These are phyloP conservation scores for Bothrops jararaca DNA, from an alignment of 2,113 vertebrate species.

Conservation along the genomic window DNA sequence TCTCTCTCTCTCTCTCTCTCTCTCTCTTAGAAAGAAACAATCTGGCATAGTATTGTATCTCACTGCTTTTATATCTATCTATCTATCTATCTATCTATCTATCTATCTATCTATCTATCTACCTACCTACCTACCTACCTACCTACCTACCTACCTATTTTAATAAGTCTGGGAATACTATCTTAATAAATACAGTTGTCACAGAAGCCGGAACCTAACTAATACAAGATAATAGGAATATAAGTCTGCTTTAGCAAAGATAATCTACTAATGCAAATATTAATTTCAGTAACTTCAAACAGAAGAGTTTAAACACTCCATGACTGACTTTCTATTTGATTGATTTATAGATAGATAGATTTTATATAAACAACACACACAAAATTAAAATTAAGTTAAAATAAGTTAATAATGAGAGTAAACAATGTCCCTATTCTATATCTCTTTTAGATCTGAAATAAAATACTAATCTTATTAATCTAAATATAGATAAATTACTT, in stretches of 20 bases:
- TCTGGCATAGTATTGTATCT: neutral
- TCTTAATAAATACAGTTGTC: neutral
- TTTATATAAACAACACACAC: neutral
- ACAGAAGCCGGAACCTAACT: neutral
- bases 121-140: too few relatives aligned
- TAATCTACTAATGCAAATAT: neutral
- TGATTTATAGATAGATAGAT: neutral
- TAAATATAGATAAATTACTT: neutral
- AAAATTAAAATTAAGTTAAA: neutral
- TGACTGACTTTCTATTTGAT: neutral
- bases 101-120: neutral
- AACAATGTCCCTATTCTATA: neutral
- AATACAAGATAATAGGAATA: neutral
- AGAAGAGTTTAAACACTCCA: neutral
- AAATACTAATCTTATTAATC: neutral
- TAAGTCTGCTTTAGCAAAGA: neutral
- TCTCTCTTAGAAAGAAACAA: neutral
- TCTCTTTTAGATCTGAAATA: neutral
- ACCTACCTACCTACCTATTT: neutral
- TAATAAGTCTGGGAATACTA: neutral
- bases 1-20: too few relatives aligned
- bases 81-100: too few relatives aligned
- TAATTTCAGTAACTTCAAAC: neutral
- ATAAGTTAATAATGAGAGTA: neutral
- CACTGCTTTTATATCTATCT: neutral